phyloP scores from a whole-genome alignment of 2,113 vertebrate species.

The Gobiocypris rarus region DNA sequence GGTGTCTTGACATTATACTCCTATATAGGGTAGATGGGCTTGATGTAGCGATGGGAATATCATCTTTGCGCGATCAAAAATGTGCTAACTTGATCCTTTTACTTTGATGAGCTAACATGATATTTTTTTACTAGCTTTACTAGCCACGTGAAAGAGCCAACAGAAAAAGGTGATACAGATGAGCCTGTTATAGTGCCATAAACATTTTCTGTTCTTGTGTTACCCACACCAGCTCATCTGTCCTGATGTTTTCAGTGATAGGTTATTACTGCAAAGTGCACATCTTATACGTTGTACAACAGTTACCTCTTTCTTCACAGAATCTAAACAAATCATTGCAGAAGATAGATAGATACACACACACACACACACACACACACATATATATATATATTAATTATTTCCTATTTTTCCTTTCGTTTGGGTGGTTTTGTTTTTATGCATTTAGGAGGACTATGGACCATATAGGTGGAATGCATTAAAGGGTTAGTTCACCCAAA shows the following conservation, averaged over 20 bases:
- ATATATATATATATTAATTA: no score
- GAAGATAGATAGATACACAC: not conserved
- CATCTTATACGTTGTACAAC: not conserved
- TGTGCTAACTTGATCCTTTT: not conserved
- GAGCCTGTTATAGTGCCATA: not conserved
- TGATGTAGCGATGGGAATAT: no score
- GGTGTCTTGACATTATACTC: not conserved
- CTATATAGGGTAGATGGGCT: not conserved
- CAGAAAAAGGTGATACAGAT: not conserved
- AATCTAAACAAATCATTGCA: not conserved
- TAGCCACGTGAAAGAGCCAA: constrained; percentile 30
- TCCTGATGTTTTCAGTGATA: not conserved
- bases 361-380: no score
- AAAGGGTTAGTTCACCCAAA: no score
- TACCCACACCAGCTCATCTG: not conserved
- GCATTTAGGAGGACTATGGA: no score
- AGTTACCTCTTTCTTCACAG: not conserved
- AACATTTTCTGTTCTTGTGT: not conserved
- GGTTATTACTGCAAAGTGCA: not conserved
- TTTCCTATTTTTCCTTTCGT: not conserved
- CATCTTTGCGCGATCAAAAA: no score
- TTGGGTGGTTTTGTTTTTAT: not conserved
- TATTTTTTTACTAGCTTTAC: no score
- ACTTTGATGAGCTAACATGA: not conserved
- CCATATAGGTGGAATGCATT: not conserved